These are phyloP conservation scores for Meleagris gallopavo DNA, from an alignment of 2,113 vertebrate genomes.

Conservation along the genomic window DNA sequence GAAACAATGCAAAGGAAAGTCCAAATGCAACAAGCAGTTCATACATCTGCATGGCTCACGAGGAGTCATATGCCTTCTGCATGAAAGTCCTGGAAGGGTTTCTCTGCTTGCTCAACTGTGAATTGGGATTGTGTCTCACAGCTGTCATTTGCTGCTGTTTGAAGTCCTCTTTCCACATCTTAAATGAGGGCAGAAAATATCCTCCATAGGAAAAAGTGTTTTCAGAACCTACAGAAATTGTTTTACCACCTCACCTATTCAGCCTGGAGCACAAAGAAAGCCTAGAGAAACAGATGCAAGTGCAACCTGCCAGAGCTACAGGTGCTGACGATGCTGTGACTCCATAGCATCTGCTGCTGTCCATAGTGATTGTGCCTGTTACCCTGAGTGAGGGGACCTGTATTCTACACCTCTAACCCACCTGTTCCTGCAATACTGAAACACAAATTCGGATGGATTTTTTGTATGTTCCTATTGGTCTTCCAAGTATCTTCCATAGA, in stretches of 20 bases:
- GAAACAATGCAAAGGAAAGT: not conserved
- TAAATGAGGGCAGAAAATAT: not conserved
- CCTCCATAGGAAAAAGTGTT: not conserved
- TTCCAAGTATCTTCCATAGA: not conserved
- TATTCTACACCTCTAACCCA: not conserved
- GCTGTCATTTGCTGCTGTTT: not conserved
- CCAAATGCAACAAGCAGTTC: not conserved
- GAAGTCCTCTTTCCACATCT: not conserved
- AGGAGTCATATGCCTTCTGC: not conserved
- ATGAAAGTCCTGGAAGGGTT: constrained; percentile 5
- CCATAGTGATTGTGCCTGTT: not conserved
- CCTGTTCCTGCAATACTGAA: not conserved
- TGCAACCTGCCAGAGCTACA: not conserved
- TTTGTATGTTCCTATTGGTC: not conserved
- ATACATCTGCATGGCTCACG: not conserved
- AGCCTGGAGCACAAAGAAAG: not conserved
- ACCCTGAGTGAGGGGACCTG: not conserved
- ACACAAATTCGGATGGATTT: not conserved
- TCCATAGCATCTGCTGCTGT: not conserved
- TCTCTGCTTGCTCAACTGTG: not conserved
- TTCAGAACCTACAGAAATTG: not conserved
- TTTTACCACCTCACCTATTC: not conserved
- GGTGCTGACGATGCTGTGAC: rapidly evolving
- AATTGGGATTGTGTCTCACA: not conserved
- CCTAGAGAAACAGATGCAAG: not conserved